Base-by-base conservation (phyloP, 2,113 vertebrate species). In the Galemys pyrenaicus region DNA sequence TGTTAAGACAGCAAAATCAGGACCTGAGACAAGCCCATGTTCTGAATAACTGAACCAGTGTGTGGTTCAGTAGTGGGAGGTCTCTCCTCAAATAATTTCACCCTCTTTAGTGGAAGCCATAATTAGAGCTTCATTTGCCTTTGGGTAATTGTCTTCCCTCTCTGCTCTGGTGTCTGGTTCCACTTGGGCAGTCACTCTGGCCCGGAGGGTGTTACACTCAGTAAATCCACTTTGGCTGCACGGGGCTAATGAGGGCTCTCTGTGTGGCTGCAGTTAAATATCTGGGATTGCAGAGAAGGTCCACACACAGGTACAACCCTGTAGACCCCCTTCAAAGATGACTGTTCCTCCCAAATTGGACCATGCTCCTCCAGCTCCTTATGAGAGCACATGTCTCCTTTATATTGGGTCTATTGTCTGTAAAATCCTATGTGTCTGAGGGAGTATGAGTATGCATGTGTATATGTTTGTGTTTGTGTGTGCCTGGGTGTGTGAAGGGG, bases 71-170 rank as follows among this genome's bases (percentile, higher is more conserved):
- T 75, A 94, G 74, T 41, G 62, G 32, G 81, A 67, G 16, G 24
- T n/a, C 73, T 82, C 64, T 75, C 73, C 58, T 81, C 65, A 54
- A 60, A 56, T 87, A 70, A 88, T 44, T 82, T 78, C 22, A 60
- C 22, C 56, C 56, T 82, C 77, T 58, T 95, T 77, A 85, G 80
- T 60, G 71, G 24, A 84, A 80, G 77, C 71, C 86, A 58, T 58
- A 84, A 81, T 68, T 39, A 95, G 30, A 84, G 37, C 44, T 78
- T 94, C 58, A 30, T 92, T 92, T 83, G 95, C 64, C 62, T 91
- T 54, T 71, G 62, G 70, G 20, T 95, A 79, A 95, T 80, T 92
- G 79, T 93, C 70, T 91, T 85, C 86, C 68, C 30, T 78, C 79
- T 87, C 32, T 73, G 35, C 74, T 94, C 68, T 49, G 32, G 51